Base-by-base conservation (phyloP, 2,888 invertebrate genomes). In the Falcaria lacertinaria region DNA sequence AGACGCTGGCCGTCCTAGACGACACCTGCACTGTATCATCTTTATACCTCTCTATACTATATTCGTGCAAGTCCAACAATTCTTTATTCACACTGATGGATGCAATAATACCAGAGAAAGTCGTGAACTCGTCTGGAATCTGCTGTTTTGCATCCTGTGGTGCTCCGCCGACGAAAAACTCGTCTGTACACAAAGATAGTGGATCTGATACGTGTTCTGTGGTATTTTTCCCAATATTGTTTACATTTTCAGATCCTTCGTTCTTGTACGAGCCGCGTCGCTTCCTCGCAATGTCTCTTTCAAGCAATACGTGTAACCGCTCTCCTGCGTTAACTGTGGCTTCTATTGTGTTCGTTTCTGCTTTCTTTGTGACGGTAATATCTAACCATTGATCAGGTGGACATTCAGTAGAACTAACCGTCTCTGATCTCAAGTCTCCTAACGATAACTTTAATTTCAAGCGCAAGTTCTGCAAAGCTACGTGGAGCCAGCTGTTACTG, bases 321-420 rank as follows among this genome's bases (percentile, higher is more conserved):
- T 88, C 88, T 33, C 68, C 76, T 1, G 63, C 62, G 57, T 90
- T 89, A 13, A 89, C 67, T 14, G 69, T 58, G 1, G 76, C 74
- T 62, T 87, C 88, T n/a, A 90, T 72, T n/a, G 78, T 71, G 45
- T 74, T 74, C 25, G 68, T 64, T 13, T 74, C 72, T 33, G 51
- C 69, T 50, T 77, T 75, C 55, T 84, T 87, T 22, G 64, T 57
- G 33, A 90, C 22, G 1, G 53, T 57, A 7, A 90, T 45, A 52
- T 89, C 82, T 33, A 89, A 52, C 90, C 90, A 90, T 48, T 82
- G 75, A 38, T 79, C 74, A 1, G 73, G 65, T 4, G 60, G 62
- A 49, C 63, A 78, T 47, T 87, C 84, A 2, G 66, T 64, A n/a
- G 74, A 71, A 50, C 83, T 87, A 39, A 65, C 76, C 39, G 68